Percentiles rank a stretch among this genome's conserved stretches.
Evolutionary conservation across 2,113 vertebrate species (phyloP).

Genomic region (Dasypus novemcinctus): DNA sequence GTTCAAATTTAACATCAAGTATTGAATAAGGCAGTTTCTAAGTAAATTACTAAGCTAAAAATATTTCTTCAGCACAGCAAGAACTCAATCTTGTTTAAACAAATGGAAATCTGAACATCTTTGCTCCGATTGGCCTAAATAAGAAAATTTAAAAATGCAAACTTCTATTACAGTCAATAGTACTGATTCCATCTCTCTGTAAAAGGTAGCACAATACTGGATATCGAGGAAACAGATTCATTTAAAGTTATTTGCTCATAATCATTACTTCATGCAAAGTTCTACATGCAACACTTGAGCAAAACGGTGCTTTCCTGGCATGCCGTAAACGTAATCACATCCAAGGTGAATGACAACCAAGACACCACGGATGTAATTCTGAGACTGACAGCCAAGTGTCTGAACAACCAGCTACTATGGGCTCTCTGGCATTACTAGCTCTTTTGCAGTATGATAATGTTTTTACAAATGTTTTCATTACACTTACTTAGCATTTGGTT

Average conservation of each 20-base stretch:
- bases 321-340: background rate
- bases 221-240: background rate
- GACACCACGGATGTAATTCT: background rate
- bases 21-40: conserved; percentile 65
- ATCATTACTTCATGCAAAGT: background rate
- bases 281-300: background rate
- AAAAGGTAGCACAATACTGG: background rate
- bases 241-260: background rate
- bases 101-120: conserved; percentile 64
- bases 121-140: conserved; percentile 9
- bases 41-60: conserved; percentile 68
- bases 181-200: background rate
- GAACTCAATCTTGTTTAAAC: conserved; percentile 66
- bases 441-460: background rate
- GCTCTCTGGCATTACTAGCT: background rate
- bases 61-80: conserved; percentile 52
- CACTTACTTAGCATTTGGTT: conserved; percentile 20
- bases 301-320: background rate
- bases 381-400: background rate
- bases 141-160: conserved; percentile 59
- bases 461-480: conserved; percentile 32
- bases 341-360: background rate
- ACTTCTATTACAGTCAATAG: conserved; percentile 7
- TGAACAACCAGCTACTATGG: background rate
- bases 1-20: conserved; percentile 71